A percentile compares a stretch with the other conserved stretches of the same genome.
Evolutionary conservation across 1,140 invertebrate genomes (phyloP).

Genomic region (Ctenoplectra terminalis): DNA sequence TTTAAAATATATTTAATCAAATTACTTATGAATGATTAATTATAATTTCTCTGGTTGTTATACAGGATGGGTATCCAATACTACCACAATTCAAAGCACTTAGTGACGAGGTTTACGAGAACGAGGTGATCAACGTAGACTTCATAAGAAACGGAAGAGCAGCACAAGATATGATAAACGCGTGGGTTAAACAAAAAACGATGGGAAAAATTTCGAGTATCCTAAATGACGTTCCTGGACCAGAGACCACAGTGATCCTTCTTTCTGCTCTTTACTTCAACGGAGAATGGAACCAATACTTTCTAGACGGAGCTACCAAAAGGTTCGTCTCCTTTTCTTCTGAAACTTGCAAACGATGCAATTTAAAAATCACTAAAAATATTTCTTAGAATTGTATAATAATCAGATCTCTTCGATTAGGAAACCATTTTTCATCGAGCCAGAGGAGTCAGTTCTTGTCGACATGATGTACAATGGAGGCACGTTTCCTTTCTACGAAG

Average conservation of each 20-base stretch:
- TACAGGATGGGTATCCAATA: slow-evolving; percentile 83
- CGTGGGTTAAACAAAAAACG: slow-evolving; percentile 87
- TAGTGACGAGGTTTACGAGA: slow-evolving; percentile 82
- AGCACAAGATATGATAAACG: slow-evolving; percentile 85
- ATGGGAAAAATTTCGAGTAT: slow-evolving; percentile 86
- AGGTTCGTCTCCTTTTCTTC: slow-evolving; percentile 71
- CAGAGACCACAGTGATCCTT: slow-evolving; percentile 86
- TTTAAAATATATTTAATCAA: too few relatives aligned
- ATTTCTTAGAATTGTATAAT: too few relatives aligned
- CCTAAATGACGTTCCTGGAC: slow-evolving; percentile 80
- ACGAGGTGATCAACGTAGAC: slow-evolving; percentile 84
- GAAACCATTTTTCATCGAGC: slow-evolving; percentile 78
- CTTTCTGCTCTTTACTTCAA: slow-evolving; percentile 91
- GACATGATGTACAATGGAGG: slow-evolving; percentile 87
- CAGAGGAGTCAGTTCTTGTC: slow-evolving; percentile 81
- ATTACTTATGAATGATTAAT: not conserved
- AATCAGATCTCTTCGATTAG: slow-evolving; percentile 67
- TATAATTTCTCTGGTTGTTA: not conserved
- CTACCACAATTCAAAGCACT: slow-evolving; percentile 82
- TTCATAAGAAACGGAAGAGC: slow-evolving; percentile 80
- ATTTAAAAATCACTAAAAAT: too few relatives aligned
- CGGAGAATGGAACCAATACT: slow-evolving; percentile 89
- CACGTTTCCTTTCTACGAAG: slow-evolving; percentile 84
- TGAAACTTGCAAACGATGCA: too few relatives aligned
- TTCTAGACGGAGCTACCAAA: slow-evolving; percentile 84